Evolutionary conservation across 1,140 invertebrate species (phyloP).

Genomic region (Pemphigus obesinymphae): DNA sequence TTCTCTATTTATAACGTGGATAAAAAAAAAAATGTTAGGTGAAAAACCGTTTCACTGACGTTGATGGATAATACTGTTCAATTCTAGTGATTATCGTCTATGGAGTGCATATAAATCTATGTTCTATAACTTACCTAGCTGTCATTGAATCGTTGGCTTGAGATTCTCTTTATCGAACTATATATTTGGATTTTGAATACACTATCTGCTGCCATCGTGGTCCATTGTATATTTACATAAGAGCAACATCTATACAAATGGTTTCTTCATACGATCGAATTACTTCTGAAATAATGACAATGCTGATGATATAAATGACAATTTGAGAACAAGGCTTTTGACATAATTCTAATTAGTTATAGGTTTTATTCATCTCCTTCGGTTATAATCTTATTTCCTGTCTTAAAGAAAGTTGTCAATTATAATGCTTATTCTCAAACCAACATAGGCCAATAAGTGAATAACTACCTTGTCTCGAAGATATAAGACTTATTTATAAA

Average conservation of each 20-base stretch:
- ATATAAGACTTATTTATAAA: too few species aligned
- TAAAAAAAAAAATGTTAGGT: background rate
- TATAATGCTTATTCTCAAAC: too few species aligned
- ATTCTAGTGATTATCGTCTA: background rate
- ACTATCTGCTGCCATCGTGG: background rate
- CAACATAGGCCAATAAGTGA: too few species aligned
- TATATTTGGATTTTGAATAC: background rate
- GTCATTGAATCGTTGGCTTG: background rate
- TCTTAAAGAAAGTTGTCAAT: too few species aligned
- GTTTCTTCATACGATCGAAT: background rate
- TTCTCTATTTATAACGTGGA: background rate
- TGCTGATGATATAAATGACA: too few species aligned
- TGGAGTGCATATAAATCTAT: background rate
- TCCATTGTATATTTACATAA: background rate
- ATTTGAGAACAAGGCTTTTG: too few species aligned
- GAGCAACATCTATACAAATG: background rate
- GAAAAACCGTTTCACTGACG: background rate
- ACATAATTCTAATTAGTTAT: too few species aligned
- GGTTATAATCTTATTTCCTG: too few species aligned
- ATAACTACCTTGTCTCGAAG: too few species aligned
- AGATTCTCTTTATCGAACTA: too few species aligned
- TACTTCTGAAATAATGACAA: too few species aligned
- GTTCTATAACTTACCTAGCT: background rate
- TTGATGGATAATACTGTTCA: background rate
- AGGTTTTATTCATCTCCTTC: too few species aligned